These are phyloP conservation scores for Xenopus petersii DNA, from an alignment of 2,797 vertebrate species.

Conservation along the genomic window DNA sequence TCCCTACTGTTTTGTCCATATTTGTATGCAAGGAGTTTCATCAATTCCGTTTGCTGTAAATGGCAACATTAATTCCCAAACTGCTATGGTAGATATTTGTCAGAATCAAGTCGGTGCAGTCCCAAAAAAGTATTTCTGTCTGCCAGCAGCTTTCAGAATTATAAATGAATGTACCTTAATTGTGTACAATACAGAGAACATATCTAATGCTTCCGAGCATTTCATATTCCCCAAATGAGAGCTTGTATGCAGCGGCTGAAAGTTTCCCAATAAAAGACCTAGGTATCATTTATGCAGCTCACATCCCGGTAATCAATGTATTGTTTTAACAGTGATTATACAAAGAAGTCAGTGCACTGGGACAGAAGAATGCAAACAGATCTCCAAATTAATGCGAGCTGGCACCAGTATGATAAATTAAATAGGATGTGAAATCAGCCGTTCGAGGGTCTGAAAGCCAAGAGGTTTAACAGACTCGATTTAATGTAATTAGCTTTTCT, in stretches of 20 bases:
- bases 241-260: not conserved
- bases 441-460: slow-evolving; percentile 39
- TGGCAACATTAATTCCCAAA: too few relatives aligned
- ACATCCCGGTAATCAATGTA: slow-evolving; percentile 29
- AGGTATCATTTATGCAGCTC: not conserved
- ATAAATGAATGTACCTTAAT: not conserved
- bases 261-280: not conserved
- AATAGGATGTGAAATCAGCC: slow-evolving; percentile 44
- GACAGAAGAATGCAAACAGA: slow-evolving; percentile 39
- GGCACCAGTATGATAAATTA: slow-evolving; percentile 45
- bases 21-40: not conserved
- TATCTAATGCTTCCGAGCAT: not conserved
- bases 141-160: not conserved
- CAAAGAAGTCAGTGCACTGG: slow-evolving; percentile 15
- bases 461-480: slow-evolving; percentile 39
- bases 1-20: too few relatives aligned
- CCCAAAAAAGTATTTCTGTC: not conserved
- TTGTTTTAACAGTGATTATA: slow-evolving; percentile 35
- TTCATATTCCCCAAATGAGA: not conserved
- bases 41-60: not conserved
- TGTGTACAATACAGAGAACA: not conserved
- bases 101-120: not conserved
- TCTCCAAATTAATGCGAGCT: slow-evolving; percentile 43
- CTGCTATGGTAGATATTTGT: not conserved
- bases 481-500: slow-evolving; percentile 49